Percentiles rank a stretch among this genome's conserved stretches.
Conservation (phyloP, 2,888 invertebrate species). For the Gymnosoma rotundatum region DNA sequence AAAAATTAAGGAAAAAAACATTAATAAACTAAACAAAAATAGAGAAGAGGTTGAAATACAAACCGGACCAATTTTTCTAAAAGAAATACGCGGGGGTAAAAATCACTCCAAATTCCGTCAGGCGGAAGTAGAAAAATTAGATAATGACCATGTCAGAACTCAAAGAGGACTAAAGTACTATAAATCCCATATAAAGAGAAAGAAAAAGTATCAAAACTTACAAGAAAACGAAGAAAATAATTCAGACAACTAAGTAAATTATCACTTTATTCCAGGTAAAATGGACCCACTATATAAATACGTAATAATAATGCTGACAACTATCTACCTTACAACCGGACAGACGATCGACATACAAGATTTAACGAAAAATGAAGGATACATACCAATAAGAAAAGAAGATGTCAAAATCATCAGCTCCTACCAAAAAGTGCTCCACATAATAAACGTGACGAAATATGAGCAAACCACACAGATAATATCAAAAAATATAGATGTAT, state of each 20-base stretch:
- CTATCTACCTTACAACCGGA: too few species aligned
- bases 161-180: conserved; percentile 15
- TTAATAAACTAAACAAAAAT: conserved; percentile 35
- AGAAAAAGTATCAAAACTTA: conserved; percentile 19
- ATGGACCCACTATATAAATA: conserved; percentile 1
- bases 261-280: conserved; percentile 15
- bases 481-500: too few species aligned
- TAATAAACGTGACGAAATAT: too few species aligned
- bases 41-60: conserved; percentile 20
- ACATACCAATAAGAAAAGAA: too few species aligned
- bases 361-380: too few species aligned
- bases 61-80: conserved; percentile 21
- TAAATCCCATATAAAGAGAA: conserved; percentile 34
- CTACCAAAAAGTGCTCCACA: too few species aligned
- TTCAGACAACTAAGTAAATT: conserved; percentile 11
- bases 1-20: conserved; percentile 26
- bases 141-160: conserved; percentile 13
- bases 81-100: conserved; percentile 27
- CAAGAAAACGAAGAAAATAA: conserved; percentile 1
- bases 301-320: too few species aligned
- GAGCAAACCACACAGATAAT: too few species aligned
- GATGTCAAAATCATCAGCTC: too few species aligned
- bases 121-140: background rate
- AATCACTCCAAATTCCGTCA: conserved; percentile 11
- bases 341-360: too few species aligned